These are phyloP conservation scores for Crossaster papposus DNA, from an alignment of 53 echinoderm and acorn worm species.

Conservation along the genomic window DNA sequence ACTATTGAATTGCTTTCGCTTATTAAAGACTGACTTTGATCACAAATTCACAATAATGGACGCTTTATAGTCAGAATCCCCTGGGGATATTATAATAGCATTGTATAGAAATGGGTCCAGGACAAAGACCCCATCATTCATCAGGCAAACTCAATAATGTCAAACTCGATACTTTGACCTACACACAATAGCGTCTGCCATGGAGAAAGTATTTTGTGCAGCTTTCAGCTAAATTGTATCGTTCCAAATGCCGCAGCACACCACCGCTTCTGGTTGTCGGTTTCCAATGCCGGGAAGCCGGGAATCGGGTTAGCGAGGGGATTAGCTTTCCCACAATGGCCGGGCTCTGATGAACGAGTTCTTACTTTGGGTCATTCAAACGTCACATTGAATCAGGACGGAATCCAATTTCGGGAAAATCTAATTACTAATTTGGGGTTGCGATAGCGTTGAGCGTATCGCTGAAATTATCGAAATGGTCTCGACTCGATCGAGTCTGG, in stretches of 20 bases:
- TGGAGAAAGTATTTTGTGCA: not conserved
- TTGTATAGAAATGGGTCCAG: not conserved
- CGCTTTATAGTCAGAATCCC: not conserved
- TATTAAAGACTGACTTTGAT: not conserved
- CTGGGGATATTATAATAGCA: not conserved
- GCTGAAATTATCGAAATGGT: not conserved
- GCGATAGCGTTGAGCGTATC: not conserved
- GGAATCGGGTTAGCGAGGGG: slow-evolving; percentile 21
- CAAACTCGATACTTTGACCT: not conserved
- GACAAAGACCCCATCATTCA: not conserved
- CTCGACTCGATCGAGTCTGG: not conserved
- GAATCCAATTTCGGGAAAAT: slow-evolving; percentile 25
- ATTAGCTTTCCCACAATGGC: slow-evolving; percentile 44
- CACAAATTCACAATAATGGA: no score
- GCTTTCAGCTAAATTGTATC: not conserved
- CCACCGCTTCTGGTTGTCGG: not conserved
- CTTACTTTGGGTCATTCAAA: slow-evolving; percentile 26
- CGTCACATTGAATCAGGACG: slow-evolving; percentile 40
- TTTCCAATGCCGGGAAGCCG: not conserved
- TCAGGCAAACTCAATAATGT: not conserved
- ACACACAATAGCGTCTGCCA: not conserved
- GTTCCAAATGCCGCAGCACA: not conserved
- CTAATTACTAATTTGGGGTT: slow-evolving; percentile 28
- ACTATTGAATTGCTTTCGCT: no score
- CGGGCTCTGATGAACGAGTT: slow-evolving; percentile 37